Conservation (phyloP, 2,113 vertebrate species). For the Panthera leo region DNA sequence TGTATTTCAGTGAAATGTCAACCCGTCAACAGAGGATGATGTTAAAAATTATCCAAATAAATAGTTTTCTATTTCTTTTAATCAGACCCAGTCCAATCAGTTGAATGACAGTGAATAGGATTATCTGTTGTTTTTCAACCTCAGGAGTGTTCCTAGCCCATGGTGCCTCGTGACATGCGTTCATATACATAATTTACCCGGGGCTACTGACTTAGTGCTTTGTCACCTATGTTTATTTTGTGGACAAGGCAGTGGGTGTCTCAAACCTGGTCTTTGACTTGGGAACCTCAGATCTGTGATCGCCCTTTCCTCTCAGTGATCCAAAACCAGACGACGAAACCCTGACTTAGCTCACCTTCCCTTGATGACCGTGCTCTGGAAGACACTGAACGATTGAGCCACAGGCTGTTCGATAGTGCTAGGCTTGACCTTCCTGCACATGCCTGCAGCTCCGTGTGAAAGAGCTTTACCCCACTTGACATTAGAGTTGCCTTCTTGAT, state of each 20-base stretch:
- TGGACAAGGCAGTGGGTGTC: background rate
- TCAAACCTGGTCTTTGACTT: background rate
- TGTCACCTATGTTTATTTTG: background rate
- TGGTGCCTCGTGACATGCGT: background rate
- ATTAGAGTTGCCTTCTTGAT: background rate
- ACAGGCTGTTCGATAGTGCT: background rate
- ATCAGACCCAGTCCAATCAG: constrained; percentile 63
- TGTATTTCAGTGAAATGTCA: constrained; percentile 79
- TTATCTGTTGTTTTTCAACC: background rate
- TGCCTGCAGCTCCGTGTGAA: background rate
- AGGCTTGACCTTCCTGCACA: background rate
- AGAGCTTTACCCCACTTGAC: background rate
- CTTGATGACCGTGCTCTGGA: background rate
- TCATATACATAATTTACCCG: background rate
- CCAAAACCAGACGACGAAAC: background rate
- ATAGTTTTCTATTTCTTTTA: constrained; percentile 77
- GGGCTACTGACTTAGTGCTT: background rate
- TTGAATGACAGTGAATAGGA: constrained; percentile 58
- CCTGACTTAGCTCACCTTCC: background rate
- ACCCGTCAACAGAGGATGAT: constrained; percentile 69
- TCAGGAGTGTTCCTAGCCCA: background rate
- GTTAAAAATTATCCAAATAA: constrained; percentile 74
- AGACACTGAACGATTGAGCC: background rate
- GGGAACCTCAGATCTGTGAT: background rate
- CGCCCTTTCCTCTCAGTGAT: background rate